Base-by-base conservation (phyloP, 1,140 invertebrate genomes). In the Papilio glaucus region DNA sequence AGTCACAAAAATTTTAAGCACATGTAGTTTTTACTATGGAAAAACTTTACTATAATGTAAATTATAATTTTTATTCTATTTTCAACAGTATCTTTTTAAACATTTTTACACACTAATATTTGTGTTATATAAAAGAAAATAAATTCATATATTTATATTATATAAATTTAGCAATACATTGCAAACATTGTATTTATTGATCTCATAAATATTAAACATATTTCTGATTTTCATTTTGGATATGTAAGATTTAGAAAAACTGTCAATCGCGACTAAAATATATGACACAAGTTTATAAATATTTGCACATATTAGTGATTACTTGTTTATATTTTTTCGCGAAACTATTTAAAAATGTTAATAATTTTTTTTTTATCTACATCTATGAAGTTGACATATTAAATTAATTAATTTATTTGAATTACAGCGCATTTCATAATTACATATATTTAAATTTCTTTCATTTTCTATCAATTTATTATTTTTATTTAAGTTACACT, bases 121-220 rank as follows among this genome's bases (percentile, higher is more conserved):
- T 21, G 8, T 49, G 7, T 21, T 49, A 18, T 21, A 49, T 49
- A 49, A 21, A 49, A 9, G 18, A 49, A 21, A 49, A 15, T 45
- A 45, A 45, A 49, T 24, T 0, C 21, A 18, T 49, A 49, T 49
- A 49, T 49, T 49, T 3, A 49, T 49, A 21, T 10, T 49, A 57
- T 24, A 12, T 57, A 8, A 45, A 42, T 42, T 42, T 68, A 42
- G 39, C 38, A 68, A 26, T 12, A 57, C 21, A 13, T 57, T 57
- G 18, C 49, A 57, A 21, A 26, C 29, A 68, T 45, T 68, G 13
- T 42, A 41, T 45, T 42, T 42, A 41, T 42, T 41, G 63, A 68
- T 26, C 39, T 68, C 24, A 45, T 68, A 68, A 68, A 68, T 68
- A 68, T 68, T 68, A 42, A 68, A 68, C 2, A 18, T 42, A 65